phyloP scores from a whole-genome alignment of 2,113 vertebrate species.

The Pithys albifrons region DNA sequence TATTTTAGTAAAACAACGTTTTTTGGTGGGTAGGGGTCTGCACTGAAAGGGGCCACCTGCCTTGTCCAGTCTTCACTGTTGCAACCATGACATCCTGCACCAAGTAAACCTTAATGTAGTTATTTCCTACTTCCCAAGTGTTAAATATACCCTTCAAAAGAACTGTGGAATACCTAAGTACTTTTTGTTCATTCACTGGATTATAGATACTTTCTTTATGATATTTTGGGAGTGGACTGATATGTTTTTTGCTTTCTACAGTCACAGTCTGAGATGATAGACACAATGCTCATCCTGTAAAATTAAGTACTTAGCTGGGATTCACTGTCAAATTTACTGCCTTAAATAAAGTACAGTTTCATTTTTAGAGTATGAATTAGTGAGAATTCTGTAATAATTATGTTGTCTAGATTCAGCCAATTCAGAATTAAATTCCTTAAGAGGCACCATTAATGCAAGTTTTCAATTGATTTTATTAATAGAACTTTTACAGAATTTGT shows the following conservation, averaged over 20 bases:
- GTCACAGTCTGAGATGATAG: not conserved
- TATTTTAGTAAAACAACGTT: not conserved
- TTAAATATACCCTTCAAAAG: not conserved
- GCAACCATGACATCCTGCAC: not conserved
- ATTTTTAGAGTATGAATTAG: not conserved
- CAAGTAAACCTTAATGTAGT: not conserved
- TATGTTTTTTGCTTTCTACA: not conserved
- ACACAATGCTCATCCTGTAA: fast-evolving
- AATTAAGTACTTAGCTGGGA: not conserved
- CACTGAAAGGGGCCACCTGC: not conserved
- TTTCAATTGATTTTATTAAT: not conserved
- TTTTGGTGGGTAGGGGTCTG: not conserved
- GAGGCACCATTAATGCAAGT: not conserved
- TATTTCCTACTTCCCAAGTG: not conserved
- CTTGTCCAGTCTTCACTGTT: not conserved
- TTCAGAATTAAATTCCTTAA: not conserved
- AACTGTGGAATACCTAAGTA: not conserved
- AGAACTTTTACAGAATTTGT: not conserved
- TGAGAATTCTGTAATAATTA: not conserved
- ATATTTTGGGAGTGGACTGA: not conserved
- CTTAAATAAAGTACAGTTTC: not conserved
- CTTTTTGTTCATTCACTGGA: not conserved
- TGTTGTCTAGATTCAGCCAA: not conserved
- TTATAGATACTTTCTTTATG: not conserved
- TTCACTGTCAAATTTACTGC: not conserved